A percentile compares a stretch with the other conserved stretches of the same genome.
Conservation (phyloP, 2,888 invertebrate genomes). For the Sepioteuthis lessoniana region DNA sequence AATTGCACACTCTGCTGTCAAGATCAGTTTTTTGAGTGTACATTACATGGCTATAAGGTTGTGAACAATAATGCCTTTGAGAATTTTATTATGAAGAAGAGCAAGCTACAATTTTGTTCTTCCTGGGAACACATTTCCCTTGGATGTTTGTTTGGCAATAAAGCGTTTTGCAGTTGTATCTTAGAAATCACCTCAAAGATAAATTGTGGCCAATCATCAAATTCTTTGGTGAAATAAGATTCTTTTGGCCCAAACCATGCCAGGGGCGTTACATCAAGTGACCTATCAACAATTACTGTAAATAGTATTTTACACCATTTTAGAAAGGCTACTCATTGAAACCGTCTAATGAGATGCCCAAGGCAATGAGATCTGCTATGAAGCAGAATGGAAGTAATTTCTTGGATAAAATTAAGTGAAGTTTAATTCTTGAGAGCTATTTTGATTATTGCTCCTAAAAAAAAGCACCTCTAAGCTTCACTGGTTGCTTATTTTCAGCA, state of each 20-base stretch:
- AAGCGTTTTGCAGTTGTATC: not conserved
- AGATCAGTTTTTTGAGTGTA: too few species aligned
- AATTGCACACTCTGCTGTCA: too few species aligned
- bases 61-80: too few species aligned
- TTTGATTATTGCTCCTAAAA: not conserved
- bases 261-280: not conserved
- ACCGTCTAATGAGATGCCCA: not conserved
- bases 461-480: not conserved
- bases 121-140: not conserved
- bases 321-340: not conserved
- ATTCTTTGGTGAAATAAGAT: not conserved
- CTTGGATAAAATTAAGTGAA: not conserved
- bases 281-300: not conserved
- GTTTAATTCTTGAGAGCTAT: not conserved
- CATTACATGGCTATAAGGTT: too few species aligned
- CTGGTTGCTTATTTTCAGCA: not conserved
- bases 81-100: too few species aligned
- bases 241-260: not conserved
- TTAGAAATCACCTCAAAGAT: not conserved
- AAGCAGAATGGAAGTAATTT: not conserved
- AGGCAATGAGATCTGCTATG: not conserved
- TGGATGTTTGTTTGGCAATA: not conserved
- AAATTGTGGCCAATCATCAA: not conserved
- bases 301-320: not conserved
- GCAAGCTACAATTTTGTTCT: not conserved